A percentile compares a stretch with the other conserved stretches of the same genome.
phyloP scores from a whole-genome alignment of 2,113 vertebrate species.

The Pseudorectes ferrugineus region DNA sequence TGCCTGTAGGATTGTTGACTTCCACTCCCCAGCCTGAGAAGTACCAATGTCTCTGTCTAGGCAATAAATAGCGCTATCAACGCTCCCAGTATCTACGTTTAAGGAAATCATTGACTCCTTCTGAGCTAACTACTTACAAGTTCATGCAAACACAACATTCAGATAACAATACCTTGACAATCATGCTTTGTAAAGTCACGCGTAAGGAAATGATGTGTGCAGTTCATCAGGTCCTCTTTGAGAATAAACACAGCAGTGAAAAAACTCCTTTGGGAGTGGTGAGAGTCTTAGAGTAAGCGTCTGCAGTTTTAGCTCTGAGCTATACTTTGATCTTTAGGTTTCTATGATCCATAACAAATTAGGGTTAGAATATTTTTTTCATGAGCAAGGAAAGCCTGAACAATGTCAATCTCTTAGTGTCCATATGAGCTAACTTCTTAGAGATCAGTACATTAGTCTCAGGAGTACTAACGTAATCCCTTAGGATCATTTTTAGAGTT shows the following conservation, averaged over 20 bases:
- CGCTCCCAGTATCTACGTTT: fast-evolving
- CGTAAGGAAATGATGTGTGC: not conserved
- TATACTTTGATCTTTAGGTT: not conserved
- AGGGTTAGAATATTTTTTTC: not conserved
- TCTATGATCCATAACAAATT: not conserved
- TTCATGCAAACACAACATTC: not conserved
- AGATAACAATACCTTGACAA: not conserved
- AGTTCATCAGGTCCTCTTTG: not conserved
- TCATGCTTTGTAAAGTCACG: fast-evolving
- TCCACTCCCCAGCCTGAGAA: not conserved
- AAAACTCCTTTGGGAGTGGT: not conserved
- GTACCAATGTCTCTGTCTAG: not conserved
- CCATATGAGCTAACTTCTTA: not conserved
- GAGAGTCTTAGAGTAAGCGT: not conserved
- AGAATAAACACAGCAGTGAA: not conserved
- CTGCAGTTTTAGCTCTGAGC: not conserved
- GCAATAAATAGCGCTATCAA: not conserved
- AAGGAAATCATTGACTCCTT: not conserved
- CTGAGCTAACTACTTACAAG: not conserved
- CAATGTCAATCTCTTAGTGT: not conserved
- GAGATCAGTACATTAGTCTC: not conserved
- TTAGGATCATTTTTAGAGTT: not conserved
- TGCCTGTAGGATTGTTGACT: not conserved
- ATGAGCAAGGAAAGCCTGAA: not conserved
- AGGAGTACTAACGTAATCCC: not conserved